Evolutionary conservation across 92 coral and sea anemone genomes (phyloP).

Genomic region (Phenganax stokvisi): DNA sequence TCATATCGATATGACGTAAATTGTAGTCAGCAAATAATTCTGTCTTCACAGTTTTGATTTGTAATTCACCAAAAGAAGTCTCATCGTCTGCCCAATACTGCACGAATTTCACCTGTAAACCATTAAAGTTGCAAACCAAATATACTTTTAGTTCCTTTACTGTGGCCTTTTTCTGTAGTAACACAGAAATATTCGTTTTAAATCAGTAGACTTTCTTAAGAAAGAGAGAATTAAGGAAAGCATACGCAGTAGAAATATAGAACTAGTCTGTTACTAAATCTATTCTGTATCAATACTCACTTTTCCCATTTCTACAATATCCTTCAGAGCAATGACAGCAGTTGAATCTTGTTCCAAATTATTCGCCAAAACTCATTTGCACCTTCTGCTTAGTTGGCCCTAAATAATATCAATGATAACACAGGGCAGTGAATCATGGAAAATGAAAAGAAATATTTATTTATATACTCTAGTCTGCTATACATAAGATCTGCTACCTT

Average conservation of each 20-base stretch:
- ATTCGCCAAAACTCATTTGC: slow-evolving; percentile 72
- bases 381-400: slow-evolving; percentile 57
- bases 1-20: slow-evolving; percentile 37
- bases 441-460: no score
- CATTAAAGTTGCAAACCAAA: no score
- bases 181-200: no score
- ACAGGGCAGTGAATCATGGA: background rate
- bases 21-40: slow-evolving; percentile 52
- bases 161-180: no score
- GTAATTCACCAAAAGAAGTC: slow-evolving; percentile 40
- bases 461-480: no score
- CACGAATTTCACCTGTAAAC: slow-evolving; percentile 55
- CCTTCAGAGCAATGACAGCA: slow-evolving; percentile 72
- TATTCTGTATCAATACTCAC: slow-evolving; percentile 36
- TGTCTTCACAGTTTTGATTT: slow-evolving; percentile 45
- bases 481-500: slow-evolving; percentile 46
- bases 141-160: no score
- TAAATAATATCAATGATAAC: background rate
- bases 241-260: no score
- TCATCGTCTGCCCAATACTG: slow-evolving; percentile 65
- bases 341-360: slow-evolving; percentile 67
- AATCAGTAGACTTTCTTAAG: no score
- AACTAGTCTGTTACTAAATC: background rate
- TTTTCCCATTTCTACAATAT: slow-evolving; percentile 63
- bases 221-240: no score